Evolutionary conservation across 1,140 invertebrate genomes (phyloP).

Genomic region (Halictus rubicundus): DNA sequence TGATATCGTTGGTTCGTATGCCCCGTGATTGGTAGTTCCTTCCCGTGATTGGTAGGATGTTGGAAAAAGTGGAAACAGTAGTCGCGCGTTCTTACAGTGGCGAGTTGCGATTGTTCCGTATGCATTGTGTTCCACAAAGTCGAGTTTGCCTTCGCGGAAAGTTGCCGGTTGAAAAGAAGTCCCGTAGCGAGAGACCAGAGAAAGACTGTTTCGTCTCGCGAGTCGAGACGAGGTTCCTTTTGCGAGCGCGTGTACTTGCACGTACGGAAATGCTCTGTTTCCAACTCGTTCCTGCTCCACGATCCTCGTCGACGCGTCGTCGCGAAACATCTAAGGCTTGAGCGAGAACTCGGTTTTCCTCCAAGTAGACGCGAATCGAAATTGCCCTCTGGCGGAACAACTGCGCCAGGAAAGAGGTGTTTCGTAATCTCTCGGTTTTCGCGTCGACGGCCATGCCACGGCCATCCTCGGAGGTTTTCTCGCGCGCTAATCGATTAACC

Average conservation of each 20-base stretch:
- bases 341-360: background rate
- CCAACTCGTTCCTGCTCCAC: no score
- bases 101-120: conserved; percentile 4
- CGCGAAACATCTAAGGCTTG: background rate
- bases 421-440: background rate
- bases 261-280: background rate
- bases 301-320: background rate
- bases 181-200: background rate
- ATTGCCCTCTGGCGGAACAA: background rate
- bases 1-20: no score
- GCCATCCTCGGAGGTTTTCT: background rate
- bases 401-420: background rate
- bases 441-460: background rate
- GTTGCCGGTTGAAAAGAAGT: background rate
- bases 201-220: no score
- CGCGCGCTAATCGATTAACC: background rate
- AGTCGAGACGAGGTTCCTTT: no score
- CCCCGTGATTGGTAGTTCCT: no score
- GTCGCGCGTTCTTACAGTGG: background rate
- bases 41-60: background rate
- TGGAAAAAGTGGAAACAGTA: background rate
- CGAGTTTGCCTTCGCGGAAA: conserved; percentile 6
- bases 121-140: conserved; percentile 7
- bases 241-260: background rate
- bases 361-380: background rate